Evolutionary conservation across 2,797 vertebrate genomes (phyloP).

Genomic region (Acipenser transmontanus): DNA sequence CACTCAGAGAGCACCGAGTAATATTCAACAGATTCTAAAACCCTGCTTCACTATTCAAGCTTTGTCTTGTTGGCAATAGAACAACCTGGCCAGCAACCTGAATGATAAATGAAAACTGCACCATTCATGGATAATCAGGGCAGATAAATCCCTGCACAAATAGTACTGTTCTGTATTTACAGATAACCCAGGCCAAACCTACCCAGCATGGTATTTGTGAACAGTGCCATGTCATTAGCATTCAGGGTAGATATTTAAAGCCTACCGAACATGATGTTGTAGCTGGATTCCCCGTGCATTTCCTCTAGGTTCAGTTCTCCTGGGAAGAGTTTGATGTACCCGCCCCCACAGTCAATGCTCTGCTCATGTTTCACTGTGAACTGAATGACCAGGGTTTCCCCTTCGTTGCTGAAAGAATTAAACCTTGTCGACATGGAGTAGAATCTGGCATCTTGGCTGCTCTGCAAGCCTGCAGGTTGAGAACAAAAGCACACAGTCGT

Average conservation of each 20-base stretch:
- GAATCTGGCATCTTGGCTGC: slow-evolving; percentile 65
- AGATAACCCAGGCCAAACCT: no score
- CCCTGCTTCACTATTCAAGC: no score
- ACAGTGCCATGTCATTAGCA: no score
- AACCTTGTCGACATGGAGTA: slow-evolving; percentile 69
- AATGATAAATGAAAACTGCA: no score
- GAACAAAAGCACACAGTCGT: neutral
- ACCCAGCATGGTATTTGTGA: no score
- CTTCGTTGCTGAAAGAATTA: slow-evolving; percentile 67
- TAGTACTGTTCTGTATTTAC: no score
- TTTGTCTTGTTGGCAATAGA: no score
- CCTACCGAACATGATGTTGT: slow-evolving; percentile 77
- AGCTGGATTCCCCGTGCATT: slow-evolving; percentile 67
- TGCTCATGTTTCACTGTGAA: slow-evolving; percentile 78
- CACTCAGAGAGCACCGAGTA: neutral
- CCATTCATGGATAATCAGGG: no score
- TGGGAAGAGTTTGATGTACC: slow-evolving; percentile 72
- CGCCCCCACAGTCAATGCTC: slow-evolving; percentile 71
- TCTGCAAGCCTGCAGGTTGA: slow-evolving; percentile 58
- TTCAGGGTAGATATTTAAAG: neutral
- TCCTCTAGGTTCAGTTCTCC: slow-evolving; percentile 64
- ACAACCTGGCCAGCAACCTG: no score
- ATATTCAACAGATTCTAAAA: no score
- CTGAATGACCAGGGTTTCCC: slow-evolving; percentile 61
- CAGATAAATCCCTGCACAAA: no score